Evolutionary conservation across 2,797 vertebrate genomes (phyloP).

Genomic region (Lacerta bilineata): DNA sequence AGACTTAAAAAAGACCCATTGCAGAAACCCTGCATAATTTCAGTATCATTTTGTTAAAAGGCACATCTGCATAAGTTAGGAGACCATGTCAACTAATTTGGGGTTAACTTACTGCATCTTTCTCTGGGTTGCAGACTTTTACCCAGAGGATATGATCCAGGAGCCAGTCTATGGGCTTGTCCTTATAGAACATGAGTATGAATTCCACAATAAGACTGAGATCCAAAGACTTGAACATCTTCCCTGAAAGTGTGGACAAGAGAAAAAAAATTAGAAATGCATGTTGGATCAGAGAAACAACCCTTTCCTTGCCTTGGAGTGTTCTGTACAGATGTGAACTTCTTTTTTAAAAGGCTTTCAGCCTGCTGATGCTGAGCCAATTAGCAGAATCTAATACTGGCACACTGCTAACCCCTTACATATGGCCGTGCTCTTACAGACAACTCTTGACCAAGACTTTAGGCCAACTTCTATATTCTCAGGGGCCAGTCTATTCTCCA

Average conservation of each 20-base stretch:
- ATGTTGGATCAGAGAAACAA: neutral
- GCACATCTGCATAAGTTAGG: neutral
- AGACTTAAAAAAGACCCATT: conserved; percentile 12
- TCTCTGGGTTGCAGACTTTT: conserved; percentile 98
- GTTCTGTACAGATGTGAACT: neutral
- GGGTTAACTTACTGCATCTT: conserved; percentile 89
- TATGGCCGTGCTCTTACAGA: too few species aligned
- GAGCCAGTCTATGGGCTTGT: conserved; percentile 99
- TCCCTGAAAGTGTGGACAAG: conserved; percentile 81
- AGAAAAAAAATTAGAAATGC: neutral
- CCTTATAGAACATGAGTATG: conserved; percentile 99
- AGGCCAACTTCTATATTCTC: neutral
- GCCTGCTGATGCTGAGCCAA: conserved; percentile 40
- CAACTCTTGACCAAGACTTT: neutral
- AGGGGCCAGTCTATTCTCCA: too few species aligned
- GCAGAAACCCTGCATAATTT: conserved; percentile 19
- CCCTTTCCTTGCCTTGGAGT: neutral
- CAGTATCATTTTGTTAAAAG: fast-evolving
- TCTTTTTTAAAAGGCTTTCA: conserved; percentile 34
- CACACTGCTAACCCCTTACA: neutral
- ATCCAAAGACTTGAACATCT: conserved; percentile 98
- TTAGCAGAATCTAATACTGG: conserved; percentile 13
- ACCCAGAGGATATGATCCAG: conserved; percentile 99
- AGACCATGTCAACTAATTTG: neutral
- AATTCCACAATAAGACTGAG: conserved; percentile 98